phyloP scores from a whole-genome alignment of 2,113 vertebrate species.

The Lutjanus erythropterus region DNA sequence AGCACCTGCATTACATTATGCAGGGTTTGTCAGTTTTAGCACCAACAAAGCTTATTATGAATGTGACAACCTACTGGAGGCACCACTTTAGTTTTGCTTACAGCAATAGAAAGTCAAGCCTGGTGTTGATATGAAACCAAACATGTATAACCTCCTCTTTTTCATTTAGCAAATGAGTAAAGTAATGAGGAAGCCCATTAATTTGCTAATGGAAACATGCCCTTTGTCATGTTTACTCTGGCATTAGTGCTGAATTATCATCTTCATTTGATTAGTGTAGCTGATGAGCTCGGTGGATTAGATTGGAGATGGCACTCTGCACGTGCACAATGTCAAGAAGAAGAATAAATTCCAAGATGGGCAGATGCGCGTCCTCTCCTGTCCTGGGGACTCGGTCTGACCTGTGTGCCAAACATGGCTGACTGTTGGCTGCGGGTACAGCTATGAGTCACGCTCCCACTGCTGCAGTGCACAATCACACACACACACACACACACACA shows the following conservation, averaged over 20 bases:
- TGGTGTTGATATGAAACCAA: conserved; percentile 33
- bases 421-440: conserved; percentile 53
- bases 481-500: too few relatives aligned
- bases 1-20: background rate
- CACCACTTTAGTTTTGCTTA: background rate
- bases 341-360: conserved; percentile 50
- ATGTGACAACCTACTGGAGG: background rate
- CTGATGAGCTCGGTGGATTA: conserved; percentile 63
- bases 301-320: conserved; percentile 45
- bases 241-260: conserved; percentile 69
- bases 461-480: conserved; percentile 63
- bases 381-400: conserved; percentile 40
- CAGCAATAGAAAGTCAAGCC: background rate
- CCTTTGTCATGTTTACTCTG: conserved; percentile 68
- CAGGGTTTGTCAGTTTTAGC: background rate
- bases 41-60: conserved; percentile 1
- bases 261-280: conserved; percentile 65
- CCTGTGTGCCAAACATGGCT: conserved; percentile 64
- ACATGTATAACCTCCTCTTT: conserved; percentile 28
- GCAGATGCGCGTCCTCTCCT: conserved; percentile 52
- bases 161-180: conserved; percentile 56
- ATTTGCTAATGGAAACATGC: conserved; percentile 64
- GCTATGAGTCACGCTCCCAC: conserved; percentile 76
- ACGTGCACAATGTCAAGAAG: conserved; percentile 37
- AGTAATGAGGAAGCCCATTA: conserved; percentile 59